phyloP scores from a whole-genome alignment of 2,113 vertebrate species.

The Egretta garzetta region DNA sequence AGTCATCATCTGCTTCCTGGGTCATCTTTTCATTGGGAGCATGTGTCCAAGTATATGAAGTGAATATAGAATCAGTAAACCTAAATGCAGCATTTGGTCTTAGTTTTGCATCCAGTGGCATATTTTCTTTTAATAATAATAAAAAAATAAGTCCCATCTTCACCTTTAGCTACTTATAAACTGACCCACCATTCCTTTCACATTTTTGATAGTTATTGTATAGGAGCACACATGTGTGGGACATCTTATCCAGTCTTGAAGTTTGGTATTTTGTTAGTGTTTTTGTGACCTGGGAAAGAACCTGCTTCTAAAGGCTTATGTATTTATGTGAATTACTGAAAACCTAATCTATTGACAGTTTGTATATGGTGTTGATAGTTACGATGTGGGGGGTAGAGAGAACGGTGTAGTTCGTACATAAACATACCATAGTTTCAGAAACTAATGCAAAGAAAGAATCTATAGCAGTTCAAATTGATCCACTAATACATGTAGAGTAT shows the following conservation, averaged over 20 bases:
- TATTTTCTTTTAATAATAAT: neutral
- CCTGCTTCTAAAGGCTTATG: neutral
- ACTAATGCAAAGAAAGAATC: neutral
- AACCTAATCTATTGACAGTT: neutral
- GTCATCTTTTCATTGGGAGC: neutral
- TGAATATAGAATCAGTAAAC: neutral
- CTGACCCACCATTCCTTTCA: neutral
- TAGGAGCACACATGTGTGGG: rapidly evolving
- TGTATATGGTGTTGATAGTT: neutral
- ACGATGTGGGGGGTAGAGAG: neutral
- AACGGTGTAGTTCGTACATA: neutral
- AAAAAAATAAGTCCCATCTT: neutral
- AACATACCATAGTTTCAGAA: neutral
- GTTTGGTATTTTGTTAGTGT: neutral
- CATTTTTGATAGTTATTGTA: neutral
- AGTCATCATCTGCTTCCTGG: neutral
- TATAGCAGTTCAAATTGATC: neutral
- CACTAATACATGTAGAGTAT: neutral
- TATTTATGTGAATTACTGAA: neutral
- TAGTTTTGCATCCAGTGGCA: neutral
- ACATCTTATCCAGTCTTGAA: rapidly evolving
- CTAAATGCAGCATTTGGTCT: neutral
- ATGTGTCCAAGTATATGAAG: neutral
- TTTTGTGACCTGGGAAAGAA: neutral
- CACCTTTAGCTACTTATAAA: neutral